Conservation (phyloP, 2,113 vertebrate genomes). For the Brachypodius melanocephalos region DNA sequence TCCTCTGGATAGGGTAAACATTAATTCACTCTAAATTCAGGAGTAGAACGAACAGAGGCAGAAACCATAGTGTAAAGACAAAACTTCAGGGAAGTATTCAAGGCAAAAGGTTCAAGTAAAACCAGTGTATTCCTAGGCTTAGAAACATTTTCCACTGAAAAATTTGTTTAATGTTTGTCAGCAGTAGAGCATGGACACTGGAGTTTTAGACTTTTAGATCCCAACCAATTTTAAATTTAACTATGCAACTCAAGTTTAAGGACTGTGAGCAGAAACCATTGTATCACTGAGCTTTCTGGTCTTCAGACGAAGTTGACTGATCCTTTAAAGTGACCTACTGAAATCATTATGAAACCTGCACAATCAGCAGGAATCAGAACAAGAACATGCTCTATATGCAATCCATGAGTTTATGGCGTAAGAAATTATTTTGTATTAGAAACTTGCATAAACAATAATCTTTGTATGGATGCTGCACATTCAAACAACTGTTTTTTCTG, state of each 20-base stretch:
- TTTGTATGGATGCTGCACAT: not conserved
- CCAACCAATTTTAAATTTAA: not conserved
- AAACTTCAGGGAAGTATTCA: not conserved
- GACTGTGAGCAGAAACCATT: not conserved
- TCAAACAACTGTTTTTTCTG: constrained; percentile 42
- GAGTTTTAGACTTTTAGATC: not conserved
- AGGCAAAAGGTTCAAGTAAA: not conserved
- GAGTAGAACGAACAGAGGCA: not conserved
- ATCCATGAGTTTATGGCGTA: not conserved
- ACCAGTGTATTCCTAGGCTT: not conserved
- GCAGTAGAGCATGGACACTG: not conserved
- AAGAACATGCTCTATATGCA: not conserved
- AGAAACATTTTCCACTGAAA: not conserved
- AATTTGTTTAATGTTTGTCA: not conserved
- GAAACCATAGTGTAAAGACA: not conserved
- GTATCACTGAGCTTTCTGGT: not conserved
- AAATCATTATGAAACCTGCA: not conserved
- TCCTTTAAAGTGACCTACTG: not conserved
- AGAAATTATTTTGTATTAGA: not conserved
- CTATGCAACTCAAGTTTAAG: not conserved
- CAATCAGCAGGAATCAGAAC: not conserved
- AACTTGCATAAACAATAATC: not conserved
- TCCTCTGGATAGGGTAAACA: not conserved
- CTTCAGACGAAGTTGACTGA: not conserved
- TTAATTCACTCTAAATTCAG: not conserved